These are phyloP conservation scores for Lophochroa leadbeateri DNA, from an alignment of 2,113 vertebrate genomes.

Conservation along the genomic window DNA sequence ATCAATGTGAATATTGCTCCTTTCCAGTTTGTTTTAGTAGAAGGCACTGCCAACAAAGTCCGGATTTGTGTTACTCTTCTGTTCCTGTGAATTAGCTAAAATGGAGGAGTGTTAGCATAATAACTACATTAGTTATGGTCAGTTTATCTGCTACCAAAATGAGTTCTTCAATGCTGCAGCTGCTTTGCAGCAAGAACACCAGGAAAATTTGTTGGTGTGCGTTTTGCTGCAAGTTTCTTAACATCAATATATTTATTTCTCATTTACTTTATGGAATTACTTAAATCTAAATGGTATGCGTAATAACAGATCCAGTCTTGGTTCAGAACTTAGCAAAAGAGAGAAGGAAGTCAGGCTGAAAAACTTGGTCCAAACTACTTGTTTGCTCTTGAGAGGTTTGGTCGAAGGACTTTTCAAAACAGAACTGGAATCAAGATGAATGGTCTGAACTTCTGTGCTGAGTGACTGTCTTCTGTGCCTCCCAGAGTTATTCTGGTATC, in stretches of 20 bases:
- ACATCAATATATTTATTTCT: not conserved
- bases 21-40: not conserved
- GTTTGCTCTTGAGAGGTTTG: not conserved
- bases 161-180: not conserved
- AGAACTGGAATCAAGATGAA: not conserved
- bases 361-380: not conserved
- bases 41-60: not conserved
- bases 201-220: not conserved
- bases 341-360: not conserved
- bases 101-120: not conserved
- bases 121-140: not conserved
- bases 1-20: not conserved
- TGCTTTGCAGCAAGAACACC: not conserved
- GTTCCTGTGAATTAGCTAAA: not conserved
- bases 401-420: not conserved
- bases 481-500: not conserved
- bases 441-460: not conserved
- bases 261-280: not conserved
- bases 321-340: not conserved
- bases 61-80: not conserved
- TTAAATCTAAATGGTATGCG: not conserved
- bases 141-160: not conserved
- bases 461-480: not conserved
- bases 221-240: not conserved
- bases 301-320: not conserved